Evolutionary conservation across 2,888 invertebrate genomes (phyloP), one percentile per base, ranked within the genome.

Genomic region (Callinectes sapidus): DNA sequence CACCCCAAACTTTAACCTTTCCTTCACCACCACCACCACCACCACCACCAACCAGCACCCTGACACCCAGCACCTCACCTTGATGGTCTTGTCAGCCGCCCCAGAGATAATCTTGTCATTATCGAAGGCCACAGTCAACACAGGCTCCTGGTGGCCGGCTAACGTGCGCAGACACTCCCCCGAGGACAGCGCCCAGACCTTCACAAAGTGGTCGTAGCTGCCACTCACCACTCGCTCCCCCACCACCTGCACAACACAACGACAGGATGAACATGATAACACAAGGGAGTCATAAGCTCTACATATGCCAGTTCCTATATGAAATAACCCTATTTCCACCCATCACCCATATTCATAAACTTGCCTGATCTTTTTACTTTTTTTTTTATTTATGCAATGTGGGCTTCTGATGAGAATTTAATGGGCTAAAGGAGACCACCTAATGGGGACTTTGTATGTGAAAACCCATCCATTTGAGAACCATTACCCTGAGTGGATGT

Each of bases 151-250:
- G 95, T 96, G 96, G 42, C 96, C 96, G 81, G 96, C 95, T n/a
- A 96, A 95, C 14, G 96, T 96, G 94, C 95, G 95, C 86, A 95
- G 95, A 95, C 96, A 96, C 14, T 95, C 95, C 1, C 96, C 96
- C 28, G 96, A 95, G 54, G 95, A 95, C 39, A 96, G 95, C 93
- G 96, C 95, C 96, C 96, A 96, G 8, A 96, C 95, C 95, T 96
- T 96, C 55, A 96, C 95, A 8, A 96, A 96, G 90, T 95, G 95
- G 95, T 96, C 96, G 95, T 96, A 96, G 6, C 96, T 96, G 42
- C 96, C 96, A 95, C 96, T 96, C 87, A 96, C 95, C 77, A 96
- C 96, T 35, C 91, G 93, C 42, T 94, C 94, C 3, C 91, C 71
- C 77, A 94, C 94, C 93, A 94, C 94, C 94, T 95, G 90, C 10